These are phyloP conservation scores for Istiophorus platypterus DNA, from an alignment of 2,113 vertebrate genomes.

Conservation along the genomic window DNA sequence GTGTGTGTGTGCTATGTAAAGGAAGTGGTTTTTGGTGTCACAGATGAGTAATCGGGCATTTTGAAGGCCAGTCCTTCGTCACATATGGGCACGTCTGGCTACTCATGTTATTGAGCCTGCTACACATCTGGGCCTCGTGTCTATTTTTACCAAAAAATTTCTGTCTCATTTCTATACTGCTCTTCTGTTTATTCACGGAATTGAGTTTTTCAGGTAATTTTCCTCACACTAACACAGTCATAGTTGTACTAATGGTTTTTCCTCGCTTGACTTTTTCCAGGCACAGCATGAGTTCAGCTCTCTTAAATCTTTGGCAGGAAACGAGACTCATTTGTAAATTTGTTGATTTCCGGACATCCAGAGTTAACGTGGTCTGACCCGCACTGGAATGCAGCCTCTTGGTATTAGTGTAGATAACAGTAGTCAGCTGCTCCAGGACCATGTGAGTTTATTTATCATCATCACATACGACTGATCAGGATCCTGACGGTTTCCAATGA, in stretches of 20 bases:
- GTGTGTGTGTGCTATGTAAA: neutral
- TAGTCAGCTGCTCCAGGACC: conserved; percentile 59
- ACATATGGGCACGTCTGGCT: neutral
- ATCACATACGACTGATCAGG: neutral
- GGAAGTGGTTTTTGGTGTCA: conserved; percentile 25
- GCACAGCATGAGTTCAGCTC: neutral
- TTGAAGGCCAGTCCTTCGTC: too few species aligned
- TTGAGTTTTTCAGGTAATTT: neutral
- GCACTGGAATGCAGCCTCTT: conserved; percentile 35
- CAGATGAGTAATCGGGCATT: neutral
- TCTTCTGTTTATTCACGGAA: neutral
- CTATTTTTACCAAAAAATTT: neutral
- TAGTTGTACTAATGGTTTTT: neutral
- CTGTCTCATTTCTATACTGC: neutral
- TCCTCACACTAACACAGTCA: neutral
- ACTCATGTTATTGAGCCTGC: neutral
- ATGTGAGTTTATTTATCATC: conserved; percentile 54
- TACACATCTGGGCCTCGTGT: neutral
- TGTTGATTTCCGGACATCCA: conserved; percentile 16
- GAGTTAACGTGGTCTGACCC: conserved; percentile 5
- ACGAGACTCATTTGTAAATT: neutral
- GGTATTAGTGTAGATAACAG: neutral
- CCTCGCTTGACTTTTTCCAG: neutral
- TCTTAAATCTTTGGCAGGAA: neutral
- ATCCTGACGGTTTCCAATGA: neutral